phyloP scores from a whole-genome alignment of 2,113 vertebrate genomes.

The Etia nguti region DNA sequence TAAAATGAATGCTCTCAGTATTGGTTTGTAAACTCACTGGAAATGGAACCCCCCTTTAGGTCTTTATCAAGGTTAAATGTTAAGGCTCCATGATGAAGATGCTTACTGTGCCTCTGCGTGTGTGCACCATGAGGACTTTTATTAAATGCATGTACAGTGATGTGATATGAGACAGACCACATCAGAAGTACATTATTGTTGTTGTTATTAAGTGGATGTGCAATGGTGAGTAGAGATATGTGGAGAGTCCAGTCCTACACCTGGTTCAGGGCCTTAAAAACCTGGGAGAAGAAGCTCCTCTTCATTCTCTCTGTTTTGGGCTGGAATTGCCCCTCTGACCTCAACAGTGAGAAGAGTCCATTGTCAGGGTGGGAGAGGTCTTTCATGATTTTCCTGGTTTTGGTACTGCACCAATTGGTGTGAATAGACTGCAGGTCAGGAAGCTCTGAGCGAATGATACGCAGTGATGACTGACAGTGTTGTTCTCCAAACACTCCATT shows the following conservation, averaged over 20 bases:
- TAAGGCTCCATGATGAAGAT: neutral
- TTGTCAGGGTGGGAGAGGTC: too few relatives aligned
- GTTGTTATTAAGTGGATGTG: neutral
- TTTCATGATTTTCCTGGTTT: too few relatives aligned
- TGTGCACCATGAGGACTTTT: neutral
- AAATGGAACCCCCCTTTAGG: neutral
- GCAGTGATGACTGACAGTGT: too few relatives aligned
- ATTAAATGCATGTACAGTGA: neutral
- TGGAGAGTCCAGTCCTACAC: neutral
- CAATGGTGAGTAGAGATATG: neutral
- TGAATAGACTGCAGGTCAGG: too few relatives aligned
- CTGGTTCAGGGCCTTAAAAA: neutral
- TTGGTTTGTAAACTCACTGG: neutral
- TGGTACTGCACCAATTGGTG: too few relatives aligned
- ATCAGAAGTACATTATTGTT: neutral
- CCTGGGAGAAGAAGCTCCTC: neutral
- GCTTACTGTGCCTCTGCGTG: fast-evolving
- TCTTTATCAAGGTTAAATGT: neutral
- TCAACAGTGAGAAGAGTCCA: neutral
- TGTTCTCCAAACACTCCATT: too few relatives aligned
- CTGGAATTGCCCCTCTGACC: neutral
- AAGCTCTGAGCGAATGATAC: too few relatives aligned
- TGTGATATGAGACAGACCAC: neutral
- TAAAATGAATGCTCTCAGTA: neutral
- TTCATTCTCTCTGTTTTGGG: neutral